phyloP scores from a whole-genome alignment of 1,140 invertebrate genomes.

The Drosophila guanche region DNA sequence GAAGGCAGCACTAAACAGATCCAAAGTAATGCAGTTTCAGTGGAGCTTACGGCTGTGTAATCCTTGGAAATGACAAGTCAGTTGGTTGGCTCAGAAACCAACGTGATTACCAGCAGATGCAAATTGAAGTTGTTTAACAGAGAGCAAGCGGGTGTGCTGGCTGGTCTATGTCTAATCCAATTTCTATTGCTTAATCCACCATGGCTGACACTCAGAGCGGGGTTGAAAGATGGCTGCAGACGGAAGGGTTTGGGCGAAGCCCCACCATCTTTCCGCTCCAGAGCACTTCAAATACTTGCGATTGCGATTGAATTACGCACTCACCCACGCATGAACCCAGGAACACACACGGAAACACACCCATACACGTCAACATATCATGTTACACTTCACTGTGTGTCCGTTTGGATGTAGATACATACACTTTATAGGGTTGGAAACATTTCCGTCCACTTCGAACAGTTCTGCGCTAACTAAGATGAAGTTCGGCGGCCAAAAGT shows the following conservation, averaged over 20 bases:
- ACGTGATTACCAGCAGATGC: slow-evolving; percentile 42
- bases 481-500: slow-evolving; percentile 19
- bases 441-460: too few relatives aligned
- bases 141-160: not conserved
- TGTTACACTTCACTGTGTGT: slow-evolving; percentile 66
- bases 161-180: slow-evolving; percentile 50
- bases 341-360: slow-evolving; percentile 1
- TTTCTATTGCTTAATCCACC: slow-evolving; percentile 70
- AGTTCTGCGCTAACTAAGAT: slow-evolving; percentile 56
- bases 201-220: slow-evolving; percentile 58
- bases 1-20: too few relatives aligned
- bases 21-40: too few relatives aligned
- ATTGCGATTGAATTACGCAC: slow-evolving; percentile 63
- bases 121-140: slow-evolving; percentile 38
- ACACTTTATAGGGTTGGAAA: too few relatives aligned
- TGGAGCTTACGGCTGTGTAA: slow-evolving; percentile 8
- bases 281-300: slow-evolving; percentile 48
- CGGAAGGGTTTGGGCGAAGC: slow-evolving; percentile 1
- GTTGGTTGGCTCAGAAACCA: slow-evolving; percentile 39
- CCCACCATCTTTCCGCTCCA: slow-evolving; percentile 48
- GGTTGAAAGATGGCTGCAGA: slow-evolving; percentile 52
- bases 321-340: not conserved
- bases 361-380: slow-evolving; percentile 61
- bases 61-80: slow-evolving; percentile 48
- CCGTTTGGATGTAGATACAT: not conserved